These are phyloP conservation scores for Regulus satrapa DNA, from an alignment of 2,113 vertebrate genomes.

Conservation along the genomic window DNA sequence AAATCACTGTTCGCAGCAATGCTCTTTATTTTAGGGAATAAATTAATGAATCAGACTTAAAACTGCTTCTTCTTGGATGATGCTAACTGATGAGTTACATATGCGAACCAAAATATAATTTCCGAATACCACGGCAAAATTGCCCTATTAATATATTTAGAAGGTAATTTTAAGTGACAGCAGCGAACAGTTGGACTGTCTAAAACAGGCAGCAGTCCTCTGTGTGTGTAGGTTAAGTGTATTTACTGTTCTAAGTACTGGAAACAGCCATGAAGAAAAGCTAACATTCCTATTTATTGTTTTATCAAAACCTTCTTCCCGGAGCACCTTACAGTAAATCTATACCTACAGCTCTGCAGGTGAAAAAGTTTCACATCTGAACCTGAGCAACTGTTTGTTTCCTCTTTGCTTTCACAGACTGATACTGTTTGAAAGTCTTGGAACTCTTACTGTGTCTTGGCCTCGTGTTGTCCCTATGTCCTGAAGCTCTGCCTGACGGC, in stretches of 20 bases:
- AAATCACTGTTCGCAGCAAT: neutral
- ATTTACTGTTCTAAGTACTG: neutral
- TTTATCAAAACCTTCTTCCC: neutral
- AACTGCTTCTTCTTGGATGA: neutral
- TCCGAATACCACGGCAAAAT: neutral
- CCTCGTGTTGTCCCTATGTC: neutral
- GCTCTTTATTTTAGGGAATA: neutral
- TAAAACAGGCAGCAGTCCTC: neutral
- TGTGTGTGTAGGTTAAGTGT: neutral
- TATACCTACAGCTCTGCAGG: rapidly evolving
- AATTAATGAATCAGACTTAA: neutral
- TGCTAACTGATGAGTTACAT: neutral
- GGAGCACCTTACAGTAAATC: neutral
- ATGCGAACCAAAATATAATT: neutral
- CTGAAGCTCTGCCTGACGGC: neutral
- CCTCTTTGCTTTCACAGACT: neutral
- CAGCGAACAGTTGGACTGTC: neutral
- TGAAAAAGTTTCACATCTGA: neutral
- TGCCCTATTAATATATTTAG: neutral
- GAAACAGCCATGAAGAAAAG: neutral
- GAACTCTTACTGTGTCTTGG: neutral
- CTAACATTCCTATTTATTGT: rapidly evolving
- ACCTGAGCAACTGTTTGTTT: neutral
- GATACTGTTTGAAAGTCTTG: neutral
- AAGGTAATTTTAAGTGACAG: neutral